These are phyloP conservation scores for Amblyornis subalaris DNA, from an alignment of 2,113 vertebrate genomes.

Conservation along the genomic window DNA sequence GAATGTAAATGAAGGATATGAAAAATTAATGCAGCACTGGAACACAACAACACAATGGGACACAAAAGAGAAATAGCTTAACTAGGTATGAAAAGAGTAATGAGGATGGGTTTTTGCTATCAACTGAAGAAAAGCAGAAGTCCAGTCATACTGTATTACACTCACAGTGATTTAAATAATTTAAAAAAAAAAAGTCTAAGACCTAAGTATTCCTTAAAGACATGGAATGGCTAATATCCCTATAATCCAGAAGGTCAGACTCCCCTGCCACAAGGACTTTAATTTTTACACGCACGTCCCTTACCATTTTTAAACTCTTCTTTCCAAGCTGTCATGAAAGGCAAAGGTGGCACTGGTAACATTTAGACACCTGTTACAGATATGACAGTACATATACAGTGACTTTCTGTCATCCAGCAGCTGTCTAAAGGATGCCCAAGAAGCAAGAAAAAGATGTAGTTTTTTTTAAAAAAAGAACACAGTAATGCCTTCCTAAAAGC, in stretches of 20 bases:
- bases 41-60: not conserved
- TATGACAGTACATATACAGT: not conserved
- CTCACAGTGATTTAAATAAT: not conserved
- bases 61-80: not conserved
- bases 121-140: not conserved
- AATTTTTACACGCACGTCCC: not conserved
- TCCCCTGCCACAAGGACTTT: not conserved
- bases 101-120: not conserved
- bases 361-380: not conserved
- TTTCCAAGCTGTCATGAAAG: not conserved
- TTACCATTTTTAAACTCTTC: not conserved
- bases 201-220: not conserved
- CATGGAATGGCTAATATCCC: not conserved
- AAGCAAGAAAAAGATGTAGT: not conserved
- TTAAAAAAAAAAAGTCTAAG: no score
- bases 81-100: not conserved
- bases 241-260: not conserved
- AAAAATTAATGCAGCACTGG: not conserved
- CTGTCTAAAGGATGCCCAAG: accelerated
- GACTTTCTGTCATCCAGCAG: not conserved
- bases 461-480: not conserved
- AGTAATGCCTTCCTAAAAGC: not conserved
- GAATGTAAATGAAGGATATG: not conserved
- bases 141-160: not conserved
- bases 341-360: not conserved